Base-by-base conservation (phyloP, 2,888 invertebrate species). In the Fragum sueziense region DNA sequence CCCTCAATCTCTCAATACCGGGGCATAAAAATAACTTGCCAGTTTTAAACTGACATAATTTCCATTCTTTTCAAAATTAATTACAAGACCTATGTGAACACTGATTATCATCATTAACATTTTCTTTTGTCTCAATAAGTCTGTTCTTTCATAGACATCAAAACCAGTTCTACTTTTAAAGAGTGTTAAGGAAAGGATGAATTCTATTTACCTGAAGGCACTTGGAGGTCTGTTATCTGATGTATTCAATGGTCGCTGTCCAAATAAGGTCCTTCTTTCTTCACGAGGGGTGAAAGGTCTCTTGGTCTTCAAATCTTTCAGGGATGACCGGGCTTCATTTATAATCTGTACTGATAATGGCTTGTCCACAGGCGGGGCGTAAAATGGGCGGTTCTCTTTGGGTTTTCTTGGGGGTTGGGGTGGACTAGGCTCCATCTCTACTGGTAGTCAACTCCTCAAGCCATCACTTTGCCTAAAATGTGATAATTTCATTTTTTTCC, bases 221-320 rank as follows among this genome's bases (percentile, higher is more conserved):
- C 93, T 93, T 20, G 93, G 92, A 33, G 93, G 93, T 79, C 93
- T 82, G 31, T 90, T 89, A 67, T 91, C 90, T 41, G 91, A 89
- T 62, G 88, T 87, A 70, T 92, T 87, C 25, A 86, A 85, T 61
- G 91, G 91, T 17, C 89, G 83, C 3, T 89, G 85, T 31, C 96
- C 96, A 93, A 96, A 97, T 11, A 97, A 94, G 22, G 96, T 95
- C 41, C 97, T 94, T 85, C 96, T 96, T 54, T 96, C 95, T 84
- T 97, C 97, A 54, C 96, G 95, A 11, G 97, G 97, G 17, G 97
- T 97, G 92, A 96, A 97, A 9, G 97, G 97, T n/a, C 97, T 95
- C 75, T 96, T 95, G 67, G 97, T 97, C 90, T 96, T 95, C 80
- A 97, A 94, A 61, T 96, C 95, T 41, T 95, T 81, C 92, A 94